Base-by-base conservation (phyloP, 2,113 vertebrate species). In the Gobio gobio region DNA sequence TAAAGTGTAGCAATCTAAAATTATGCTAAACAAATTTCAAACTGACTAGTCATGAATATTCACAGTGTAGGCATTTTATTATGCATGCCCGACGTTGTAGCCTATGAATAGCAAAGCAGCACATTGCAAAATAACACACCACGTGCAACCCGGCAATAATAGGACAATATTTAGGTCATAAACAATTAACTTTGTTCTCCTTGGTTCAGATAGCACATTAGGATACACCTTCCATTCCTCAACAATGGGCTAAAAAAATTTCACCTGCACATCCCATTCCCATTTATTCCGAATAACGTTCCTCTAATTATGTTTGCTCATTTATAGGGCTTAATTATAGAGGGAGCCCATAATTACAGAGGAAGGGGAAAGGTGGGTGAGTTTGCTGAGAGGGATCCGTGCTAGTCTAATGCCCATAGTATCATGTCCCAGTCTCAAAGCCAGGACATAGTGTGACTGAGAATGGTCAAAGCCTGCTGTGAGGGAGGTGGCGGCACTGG, bases 271-370 rank as follows among this genome's bases (percentile, higher is more conserved):
- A 85, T 88, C 91, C 84, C 89, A 85, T 87, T 91, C 86, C 92
- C 91, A 93, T 93, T 94, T 94, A 91, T 90, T 92, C 87, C 1
- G 88, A 90, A 92, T 93, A 93, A 92, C 92, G 89, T 89, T 66
- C 85, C 89, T 85, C 91, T 95, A 95, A 95, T 95, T 95, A 95
- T 93, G 92, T 94, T 93, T 94, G 92, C 91, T 94, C 92, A 91
- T 93, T 93, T 93, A 93, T 90, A 91, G 91, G 90, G 89, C 89
- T 91, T 94, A 94, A 95, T 95, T 95, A 95, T 92, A 89, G 89
- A 85, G 89, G 88, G 86, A 91, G 89, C 86, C 90, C 77, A 88
- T 94, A 94, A 95, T 95, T 93, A 95, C 89, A 91, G 45, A 87
- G 89, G 89, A 86, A 84, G 72, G 77, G 87, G 90, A 90, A 89